Evolutionary conservation across 1,140 invertebrate genomes (phyloP).

Genomic region (Choristoneura fumiferana): DNA sequence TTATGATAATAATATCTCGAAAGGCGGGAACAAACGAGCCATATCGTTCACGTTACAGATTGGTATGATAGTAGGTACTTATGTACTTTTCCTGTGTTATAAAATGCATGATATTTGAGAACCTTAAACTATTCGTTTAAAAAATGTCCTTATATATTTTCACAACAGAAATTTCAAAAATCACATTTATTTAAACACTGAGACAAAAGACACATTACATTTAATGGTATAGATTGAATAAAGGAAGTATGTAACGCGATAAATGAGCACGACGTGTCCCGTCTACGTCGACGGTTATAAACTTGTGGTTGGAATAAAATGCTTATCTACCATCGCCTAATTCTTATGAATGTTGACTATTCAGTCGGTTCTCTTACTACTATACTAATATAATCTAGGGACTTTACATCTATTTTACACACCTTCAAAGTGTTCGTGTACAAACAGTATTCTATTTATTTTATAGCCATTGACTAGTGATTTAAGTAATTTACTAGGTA

Average conservation of each 20-base stretch:
- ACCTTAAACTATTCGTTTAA: too few relatives aligned
- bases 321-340: slow-evolving; percentile 43
- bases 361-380: slow-evolving; percentile 71
- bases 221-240: slow-evolving; percentile 11
- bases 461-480: not conserved
- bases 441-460: not conserved
- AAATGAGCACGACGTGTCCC: not conserved
- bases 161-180: slow-evolving; percentile 6
- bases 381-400: slow-evolving; percentile 39
- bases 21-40: too few relatives aligned
- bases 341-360: slow-evolving; percentile 74
- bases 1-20: too few relatives aligned
- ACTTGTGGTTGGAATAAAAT: slow-evolving; percentile 29
- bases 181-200: slow-evolving; percentile 9
- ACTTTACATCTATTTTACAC: not conserved
- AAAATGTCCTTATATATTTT: not conserved
- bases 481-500: not conserved
- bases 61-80: too few relatives aligned
- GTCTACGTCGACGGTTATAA: not conserved
- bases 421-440: not conserved
- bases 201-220: slow-evolving; percentile 10
- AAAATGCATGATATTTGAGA: too few relatives aligned
- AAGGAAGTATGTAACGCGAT: not conserved
- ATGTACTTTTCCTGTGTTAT: too few relatives aligned
- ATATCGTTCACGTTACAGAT: too few relatives aligned